Evolutionary conservation across 1,140 invertebrate species (phyloP), one percentile per base, ranked within the genome.

Genomic region (Solenopsis fugax): DNA sequence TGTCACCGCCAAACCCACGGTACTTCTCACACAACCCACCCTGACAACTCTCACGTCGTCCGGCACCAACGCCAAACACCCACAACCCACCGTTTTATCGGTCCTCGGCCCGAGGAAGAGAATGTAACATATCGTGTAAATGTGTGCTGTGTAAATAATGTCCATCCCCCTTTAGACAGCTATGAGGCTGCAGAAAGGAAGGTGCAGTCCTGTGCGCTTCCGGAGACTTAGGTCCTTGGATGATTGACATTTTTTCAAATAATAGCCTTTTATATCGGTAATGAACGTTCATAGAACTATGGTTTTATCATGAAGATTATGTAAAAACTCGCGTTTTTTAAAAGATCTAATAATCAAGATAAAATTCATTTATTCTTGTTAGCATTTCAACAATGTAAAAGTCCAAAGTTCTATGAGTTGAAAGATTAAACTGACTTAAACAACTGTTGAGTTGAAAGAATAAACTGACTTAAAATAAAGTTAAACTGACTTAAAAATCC

Each of bases 41-140:
- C 87, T 95, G 18, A 94, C 93, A 18, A 97, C 97, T 0, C 94
- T 98, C n/a, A 98, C 98, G 0, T 97, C 96, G 34, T 97, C 96
- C 52, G 97, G 97, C 1, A 97, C 97, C 4, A 98, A 98, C 58
- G 98, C 98, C 10, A 98, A 98, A 94, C 97, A n/a, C n/a, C n/a
- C n/a, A n/a, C n/a, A n/a, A n/a, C n/a, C 97, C 18, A 98, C 98
- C 5, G 97, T 98, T 62, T 98, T 98, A 91, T 98, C 97, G 50
- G 98, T 98, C 52, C 98, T 98, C 96, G 98, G 98, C 41, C 97
- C 97, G 48, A 98, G 98, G 92, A 98, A 98, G 96, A 96, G 96
- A 95, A 93, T 96, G 88, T 96, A 96, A 90, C 90, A 91, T 92
- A 91, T 89, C 88, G 76, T 92, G 82, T 91, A 93, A 91, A 92